phyloP scores from a whole-genome alignment of 2,888 invertebrate species.

The Latheticus oryzae region DNA sequence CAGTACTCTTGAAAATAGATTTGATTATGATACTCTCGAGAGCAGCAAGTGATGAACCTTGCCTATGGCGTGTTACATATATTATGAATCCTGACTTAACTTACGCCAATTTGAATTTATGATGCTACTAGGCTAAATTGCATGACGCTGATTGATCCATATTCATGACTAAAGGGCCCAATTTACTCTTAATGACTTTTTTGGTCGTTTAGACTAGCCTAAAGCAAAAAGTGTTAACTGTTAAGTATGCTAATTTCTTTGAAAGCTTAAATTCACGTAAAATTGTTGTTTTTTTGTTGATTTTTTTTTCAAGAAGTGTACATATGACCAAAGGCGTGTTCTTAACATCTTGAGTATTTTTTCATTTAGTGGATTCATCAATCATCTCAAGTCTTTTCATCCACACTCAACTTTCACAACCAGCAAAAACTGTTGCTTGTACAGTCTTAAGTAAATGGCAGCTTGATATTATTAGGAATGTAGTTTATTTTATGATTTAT shows the following conservation, averaged over 20 bases:
- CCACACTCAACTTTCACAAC: not conserved
- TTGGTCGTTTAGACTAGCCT: no score
- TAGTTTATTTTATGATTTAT: constrained; percentile 7
- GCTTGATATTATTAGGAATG: constrained; percentile 5
- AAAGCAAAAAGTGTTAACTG: no score
- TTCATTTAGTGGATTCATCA: constrained; percentile 12
- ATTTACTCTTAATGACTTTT: constrained; percentile 26
- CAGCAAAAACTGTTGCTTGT: constrained; percentile 8
- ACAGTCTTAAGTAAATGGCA: constrained; percentile 6
- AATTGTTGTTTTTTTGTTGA: no score
- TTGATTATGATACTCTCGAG: constrained; percentile 42
- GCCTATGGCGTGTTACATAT: constrained; percentile 42
- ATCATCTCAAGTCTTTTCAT: constrained; percentile 8
- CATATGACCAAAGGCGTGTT: constrained; percentile 4
- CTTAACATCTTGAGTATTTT: constrained; percentile 3
- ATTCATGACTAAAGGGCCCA: constrained; percentile 37
- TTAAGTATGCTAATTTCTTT: no score
- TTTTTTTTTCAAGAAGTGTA: no score
- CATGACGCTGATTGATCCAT: constrained; percentile 40
- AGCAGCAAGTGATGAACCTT: constrained; percentile 40
- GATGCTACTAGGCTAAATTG: constrained; percentile 39
- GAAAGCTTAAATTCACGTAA: no score
- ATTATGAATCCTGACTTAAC: constrained; percentile 43
- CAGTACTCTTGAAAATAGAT: constrained; percentile 25
- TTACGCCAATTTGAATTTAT: constrained; percentile 46